Base-by-base conservation (phyloP, 2,888 invertebrate genomes). In the Stenichneumon culpator region DNA sequence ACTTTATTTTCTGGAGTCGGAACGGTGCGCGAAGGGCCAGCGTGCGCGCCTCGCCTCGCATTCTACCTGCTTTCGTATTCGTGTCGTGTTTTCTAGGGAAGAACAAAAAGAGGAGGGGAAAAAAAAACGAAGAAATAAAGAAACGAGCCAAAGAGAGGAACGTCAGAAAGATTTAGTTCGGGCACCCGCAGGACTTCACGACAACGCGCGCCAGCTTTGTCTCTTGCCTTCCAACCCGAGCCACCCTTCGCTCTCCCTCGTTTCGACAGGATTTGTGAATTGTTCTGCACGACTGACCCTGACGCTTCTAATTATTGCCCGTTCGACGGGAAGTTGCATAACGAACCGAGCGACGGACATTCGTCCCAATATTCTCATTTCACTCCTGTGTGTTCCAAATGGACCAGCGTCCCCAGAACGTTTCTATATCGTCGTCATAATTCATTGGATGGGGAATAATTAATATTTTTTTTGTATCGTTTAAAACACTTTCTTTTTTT, bases 101-200 rank as follows among this genome's bases (percentile, higher is more conserved):
- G 82, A 63, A 86, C 68, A 83, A 85, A 81, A 75, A 73, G 52
- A 75, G 57, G 22, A 78, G 78, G 74, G 78, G 74, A 80, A 52
- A 70, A 57, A 82, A 54, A 79, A 78, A 39, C 54, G 67, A 22
- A 39, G 63, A 77, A 69, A 70, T 63, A 84, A 70, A 50, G 69
- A 77, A 69, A 50, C 80, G 78, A 81, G 68, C 82, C 67, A 79
- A 79, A 50, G 77, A 82, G 83, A 84, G 83, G 88, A 91, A 91
- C 80, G 90, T 91, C 90, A 88, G 75, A 86, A 90, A 91, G 92
- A 92, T 92, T 92, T 92, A 91, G 90, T 87, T 89, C 87, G 87
- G 86, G 83, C 87, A 86, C 79, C 88, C 86, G 84, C 84, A 83
- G 88, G 89, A 89, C 88, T 88, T 87, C 80, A 89, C 86, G 90